Evolutionary conservation across 2,797 vertebrate genomes (phyloP).

Genomic region (Oreortyx pictus): DNA sequence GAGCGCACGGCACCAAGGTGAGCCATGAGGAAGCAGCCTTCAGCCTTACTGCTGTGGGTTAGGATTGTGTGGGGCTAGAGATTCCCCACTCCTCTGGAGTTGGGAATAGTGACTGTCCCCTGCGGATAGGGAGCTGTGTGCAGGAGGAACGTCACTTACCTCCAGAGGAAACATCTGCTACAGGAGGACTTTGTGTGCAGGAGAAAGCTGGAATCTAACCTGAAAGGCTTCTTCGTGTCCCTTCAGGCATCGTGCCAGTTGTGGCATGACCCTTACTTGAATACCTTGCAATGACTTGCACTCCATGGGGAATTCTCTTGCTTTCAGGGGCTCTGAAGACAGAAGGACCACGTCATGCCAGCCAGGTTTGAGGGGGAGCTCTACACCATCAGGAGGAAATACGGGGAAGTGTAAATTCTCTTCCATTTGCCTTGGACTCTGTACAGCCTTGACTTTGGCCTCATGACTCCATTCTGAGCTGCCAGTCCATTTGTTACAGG

Average conservation of each 20-base stretch:
- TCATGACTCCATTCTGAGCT: constrained; percentile 29
- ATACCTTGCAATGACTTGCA: not conserved
- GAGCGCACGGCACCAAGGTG: constrained; percentile 56
- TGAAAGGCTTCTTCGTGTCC: accelerated
- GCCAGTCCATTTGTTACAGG: constrained; percentile 35
- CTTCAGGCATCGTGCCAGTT: not conserved
- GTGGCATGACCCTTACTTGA: accelerated
- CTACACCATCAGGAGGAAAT: not conserved
- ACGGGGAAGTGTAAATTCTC: constrained; percentile 48
- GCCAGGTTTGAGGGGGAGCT: constrained; percentile 60
- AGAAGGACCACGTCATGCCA: not conserved
- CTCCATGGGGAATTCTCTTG: constrained; percentile 38
- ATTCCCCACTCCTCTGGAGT: accelerated
- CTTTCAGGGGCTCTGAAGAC: constrained; percentile 62
- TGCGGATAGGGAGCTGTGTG: not conserved
- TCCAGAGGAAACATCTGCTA: not conserved
- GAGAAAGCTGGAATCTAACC: not conserved
- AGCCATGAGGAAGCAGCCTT: not conserved
- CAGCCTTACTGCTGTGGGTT: not conserved
- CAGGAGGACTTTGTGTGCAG: not conserved
- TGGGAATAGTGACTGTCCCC: not conserved
- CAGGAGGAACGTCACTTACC: not conserved
- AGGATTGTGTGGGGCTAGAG: accelerated
- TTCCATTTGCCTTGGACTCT: constrained; percentile 57
- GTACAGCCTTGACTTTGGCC: constrained; percentile 59